These are phyloP conservation scores for Zygothrica quintamaculata DNA, from an alignment of 2,888 invertebrate genomes.

Conservation along the genomic window DNA sequence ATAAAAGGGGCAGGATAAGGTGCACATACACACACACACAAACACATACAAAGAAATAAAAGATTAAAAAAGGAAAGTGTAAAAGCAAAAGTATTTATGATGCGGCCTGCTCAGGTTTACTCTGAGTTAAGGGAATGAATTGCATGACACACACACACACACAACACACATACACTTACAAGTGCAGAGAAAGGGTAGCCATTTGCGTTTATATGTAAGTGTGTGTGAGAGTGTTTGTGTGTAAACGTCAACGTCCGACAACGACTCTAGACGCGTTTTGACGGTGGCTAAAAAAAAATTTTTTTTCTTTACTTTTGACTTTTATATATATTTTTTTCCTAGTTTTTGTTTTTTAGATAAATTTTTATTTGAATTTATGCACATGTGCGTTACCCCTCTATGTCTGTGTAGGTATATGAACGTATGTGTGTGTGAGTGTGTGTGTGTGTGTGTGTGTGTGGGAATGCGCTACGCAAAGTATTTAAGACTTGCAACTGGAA, in stretches of 20 bases:
- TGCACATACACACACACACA: background rate
- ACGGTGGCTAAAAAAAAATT: constrained; percentile 22
- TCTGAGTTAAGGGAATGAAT: constrained; percentile 33
- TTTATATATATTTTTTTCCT: constrained; percentile 26
- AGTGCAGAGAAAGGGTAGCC: background rate
- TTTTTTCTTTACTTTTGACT: constrained; percentile 13
- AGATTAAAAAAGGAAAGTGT: constrained; percentile 70
- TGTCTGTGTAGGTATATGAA: constrained; percentile 10
- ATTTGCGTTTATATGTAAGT: background rate
- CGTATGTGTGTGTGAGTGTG: constrained; percentile 9
- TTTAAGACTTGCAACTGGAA: background rate
- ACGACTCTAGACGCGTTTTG: constrained; percentile 57
- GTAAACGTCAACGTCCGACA: constrained; percentile 67
- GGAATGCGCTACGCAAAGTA: constrained; percentile 23
- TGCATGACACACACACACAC: constrained; percentile 41
- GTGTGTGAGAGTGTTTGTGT: constrained; percentile 27
- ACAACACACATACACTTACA: constrained; percentile 13
- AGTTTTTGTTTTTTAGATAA: constrained; percentile 61
- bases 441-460: constrained; percentile 4
- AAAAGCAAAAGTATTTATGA: constrained; percentile 79
- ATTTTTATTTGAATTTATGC: constrained; percentile 72
- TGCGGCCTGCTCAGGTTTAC: constrained; percentile 60
- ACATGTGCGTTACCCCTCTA: constrained; percentile 47
- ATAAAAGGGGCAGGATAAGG: background rate
- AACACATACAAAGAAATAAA: background rate